phyloP scores from a whole-genome alignment of 2,888 invertebrate species.

The Euplexia lucipara region DNA sequence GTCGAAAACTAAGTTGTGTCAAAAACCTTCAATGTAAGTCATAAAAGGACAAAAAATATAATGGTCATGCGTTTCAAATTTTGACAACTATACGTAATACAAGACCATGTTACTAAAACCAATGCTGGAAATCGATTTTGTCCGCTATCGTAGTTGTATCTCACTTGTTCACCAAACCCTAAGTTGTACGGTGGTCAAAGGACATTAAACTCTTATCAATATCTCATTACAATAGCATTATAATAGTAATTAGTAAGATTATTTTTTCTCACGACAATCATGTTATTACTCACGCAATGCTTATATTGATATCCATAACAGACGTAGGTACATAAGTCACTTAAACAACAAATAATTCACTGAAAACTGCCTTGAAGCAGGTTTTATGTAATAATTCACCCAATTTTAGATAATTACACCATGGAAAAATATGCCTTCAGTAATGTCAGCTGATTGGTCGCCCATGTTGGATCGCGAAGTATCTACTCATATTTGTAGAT shows the following conservation, averaged over 20 bases:
- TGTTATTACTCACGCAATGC: constrained; percentile 65
- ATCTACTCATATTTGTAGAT: constrained; percentile 3
- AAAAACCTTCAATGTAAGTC: constrained; percentile 10
- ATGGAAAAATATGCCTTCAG: constrained; percentile 84
- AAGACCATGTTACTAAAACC: background rate
- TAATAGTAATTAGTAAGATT: constrained; percentile 18
- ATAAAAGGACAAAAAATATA: constrained; percentile 26
- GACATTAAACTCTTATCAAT: constrained; percentile 61
- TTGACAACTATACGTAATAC: constrained; percentile 6
- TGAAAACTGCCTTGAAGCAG: constrained; percentile 63
- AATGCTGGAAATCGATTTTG: constrained; percentile 20
- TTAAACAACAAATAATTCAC: constrained; percentile 62
- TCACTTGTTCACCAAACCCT: constrained; percentile 11
- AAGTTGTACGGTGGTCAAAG: constrained; percentile 36
- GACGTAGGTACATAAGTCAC: constrained; percentile 56
- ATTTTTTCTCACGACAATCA: constrained; percentile 48
- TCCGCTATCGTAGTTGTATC: background rate
- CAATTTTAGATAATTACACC: constrained; percentile 78
- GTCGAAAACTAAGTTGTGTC: background rate
- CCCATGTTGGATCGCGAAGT: constrained; percentile 68
- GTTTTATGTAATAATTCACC: constrained; percentile 89
- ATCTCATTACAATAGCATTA: constrained; percentile 66
- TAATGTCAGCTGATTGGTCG: constrained; percentile 87
- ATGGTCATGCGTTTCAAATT: background rate
- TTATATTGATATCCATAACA: constrained; percentile 68